Conservation (phyloP, 2,797 vertebrate species). For the Anguilla megastoma region DNA sequence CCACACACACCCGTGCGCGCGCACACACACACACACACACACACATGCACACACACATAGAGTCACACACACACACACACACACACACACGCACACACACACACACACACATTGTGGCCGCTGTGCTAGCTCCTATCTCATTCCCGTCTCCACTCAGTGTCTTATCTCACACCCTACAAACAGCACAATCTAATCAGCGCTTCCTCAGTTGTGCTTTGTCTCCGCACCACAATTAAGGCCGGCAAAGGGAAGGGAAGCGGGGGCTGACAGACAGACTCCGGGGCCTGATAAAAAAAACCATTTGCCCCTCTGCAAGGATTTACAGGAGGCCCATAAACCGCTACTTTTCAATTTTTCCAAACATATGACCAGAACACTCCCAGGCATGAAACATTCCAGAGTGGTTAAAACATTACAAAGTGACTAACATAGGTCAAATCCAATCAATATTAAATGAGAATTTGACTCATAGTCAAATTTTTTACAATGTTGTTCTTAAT, state of each 20-base stretch:
- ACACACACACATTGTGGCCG: background rate
- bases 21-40: background rate
- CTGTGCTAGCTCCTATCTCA: background rate
- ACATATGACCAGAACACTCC: background rate
- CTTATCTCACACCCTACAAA: constrained; percentile 14
- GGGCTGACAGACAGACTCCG: constrained; percentile 14
- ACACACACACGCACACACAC: background rate
- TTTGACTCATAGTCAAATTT: background rate
- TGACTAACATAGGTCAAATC: background rate
- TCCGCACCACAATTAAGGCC: background rate
- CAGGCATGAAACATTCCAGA: background rate
- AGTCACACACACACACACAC: too few relatives aligned
- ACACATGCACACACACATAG: background rate
- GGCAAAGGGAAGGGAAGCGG: background rate
- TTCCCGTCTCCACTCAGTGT: background rate
- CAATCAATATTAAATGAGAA: background rate
- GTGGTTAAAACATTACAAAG: background rate
- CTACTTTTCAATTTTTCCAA: background rate
- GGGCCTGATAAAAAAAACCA: constrained; percentile 1
- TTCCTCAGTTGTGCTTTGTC: constrained; percentile 18
- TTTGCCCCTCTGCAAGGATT: background rate
- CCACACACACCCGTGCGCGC: background rate
- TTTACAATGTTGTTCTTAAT: background rate
- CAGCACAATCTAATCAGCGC: constrained; percentile 16
- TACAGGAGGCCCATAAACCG: background rate